Base-by-base conservation (phyloP, 2,888 invertebrate genomes). In the Cataglyphis cursor region DNA sequence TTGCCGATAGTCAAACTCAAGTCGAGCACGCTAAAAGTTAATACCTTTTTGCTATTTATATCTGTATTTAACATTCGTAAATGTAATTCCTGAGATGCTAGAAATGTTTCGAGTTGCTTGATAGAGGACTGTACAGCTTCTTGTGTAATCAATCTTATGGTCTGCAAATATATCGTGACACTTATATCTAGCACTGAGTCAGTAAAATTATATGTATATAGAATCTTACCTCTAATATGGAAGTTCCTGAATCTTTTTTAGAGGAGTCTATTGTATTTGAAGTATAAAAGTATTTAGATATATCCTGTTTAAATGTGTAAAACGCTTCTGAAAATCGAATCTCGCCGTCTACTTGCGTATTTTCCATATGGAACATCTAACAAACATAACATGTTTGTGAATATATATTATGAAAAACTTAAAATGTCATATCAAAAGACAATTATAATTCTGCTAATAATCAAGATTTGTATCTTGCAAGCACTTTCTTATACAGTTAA, bases 351-450 rank as follows among this genome's bases (percentile, higher is more conserved):
- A 97, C 95, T 91, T 96, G 95, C 9, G 96, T 96, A 87, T 97
- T 96, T 78, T 96, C 96, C 91, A 97, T 94, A 91, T 96, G 96
- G 90, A 97, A 97, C 94, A 97, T 97, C 97, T 97, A 96, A 95
- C 76, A 88, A 90, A 90, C 41, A 85, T 59, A 84, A 73, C 4
- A 38, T 8, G 21, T 62, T 65, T 21, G 10, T 28, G 38, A 81
- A 80, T n/a, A 10, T 35, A 41, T n/a, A 15, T 48, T 48, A 21
- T 18, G 24, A 59, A n/a, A 61, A 41, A 0, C 10, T 31, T 61
- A 75, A 80, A 31, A 82, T 86, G 81, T 35, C 72, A 35, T n/a
- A 65, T 38, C n/a, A 12, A 41, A 41, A 57, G 28, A 59, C 28
- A 5, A n/a, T 24, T 61, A 28, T 28, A 18, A 81, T 85, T 62